Evolutionary conservation across 1,140 invertebrate species (phyloP), one percentile per base, ranked within the genome.

Genomic region (Holcopasites calliopsidis): DNA sequence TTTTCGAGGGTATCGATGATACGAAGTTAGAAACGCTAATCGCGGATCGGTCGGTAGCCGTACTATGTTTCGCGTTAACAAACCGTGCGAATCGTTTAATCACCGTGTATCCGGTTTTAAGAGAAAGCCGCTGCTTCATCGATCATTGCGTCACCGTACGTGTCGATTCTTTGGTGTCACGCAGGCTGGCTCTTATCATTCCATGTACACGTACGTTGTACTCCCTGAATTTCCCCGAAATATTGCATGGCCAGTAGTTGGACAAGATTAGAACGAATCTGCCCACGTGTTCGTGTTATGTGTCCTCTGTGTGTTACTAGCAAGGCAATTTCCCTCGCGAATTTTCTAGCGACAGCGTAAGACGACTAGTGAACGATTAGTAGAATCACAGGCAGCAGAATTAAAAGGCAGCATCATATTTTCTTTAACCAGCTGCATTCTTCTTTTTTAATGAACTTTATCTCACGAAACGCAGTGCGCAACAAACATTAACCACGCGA

Each of bases 61-160:
- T n/a, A n/a, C n/a, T 16, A 47, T 28, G 2, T 44, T 57, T 10
- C 3, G n/a, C 11, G 47, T 65, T 65, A 58, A 47, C 40, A 71
- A 62, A 23, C 18, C 2, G 23, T 21, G 35, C 38, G 50, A 52
- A 64, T n/a, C 26, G n/a, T 28, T 8, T 74, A 74, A 74, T 44
- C 60, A 7, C 4, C 13, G 3, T 4, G 49, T 66, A 66, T 74
- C 50, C 71, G 61, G 71, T 21, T 66, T 74, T 74, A 31, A 18
- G 58, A 6, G 13, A 72, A 72, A 72, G 18, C 21, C 57, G 31
- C 18, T 35, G 11, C 13, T 65, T 13, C 50, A 61, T 54, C 49
- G 35, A 1, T 2, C 1, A 26, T 74, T 74, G 57, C 61, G 62
- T 74, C 71, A 74, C 18, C 18, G n/a, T n/a, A 18, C 2, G 33